These are phyloP conservation scores for Euwallacea similis DNA, from an alignment of 1,140 invertebrate genomes.

Conservation along the genomic window DNA sequence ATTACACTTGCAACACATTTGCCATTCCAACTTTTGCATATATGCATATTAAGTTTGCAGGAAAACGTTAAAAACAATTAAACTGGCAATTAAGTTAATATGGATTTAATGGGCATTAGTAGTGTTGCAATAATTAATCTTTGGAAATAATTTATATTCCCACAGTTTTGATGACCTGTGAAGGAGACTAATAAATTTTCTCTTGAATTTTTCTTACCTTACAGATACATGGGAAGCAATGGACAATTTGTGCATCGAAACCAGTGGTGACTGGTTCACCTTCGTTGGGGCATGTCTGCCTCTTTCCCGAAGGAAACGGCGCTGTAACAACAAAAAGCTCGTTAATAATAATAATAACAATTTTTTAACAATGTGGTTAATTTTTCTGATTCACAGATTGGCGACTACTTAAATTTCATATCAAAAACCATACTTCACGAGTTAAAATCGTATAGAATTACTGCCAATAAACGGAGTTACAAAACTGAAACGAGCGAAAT, in stretches of 20 bases:
- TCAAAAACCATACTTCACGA: no score
- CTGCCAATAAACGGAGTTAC: no score
- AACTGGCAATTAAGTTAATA: not conserved
- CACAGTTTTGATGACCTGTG: not conserved
- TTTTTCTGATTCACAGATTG: no score
- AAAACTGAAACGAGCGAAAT: no score
- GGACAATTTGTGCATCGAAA: constrained; percentile 48
- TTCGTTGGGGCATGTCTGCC: constrained; percentile 52
- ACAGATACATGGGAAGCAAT: constrained; percentile 55
- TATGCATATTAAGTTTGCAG: not conserved
- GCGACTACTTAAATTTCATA: no score
- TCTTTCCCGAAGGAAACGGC: constrained; percentile 48
- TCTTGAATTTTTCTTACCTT: constrained; percentile 47
- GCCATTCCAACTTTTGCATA: not conserved
- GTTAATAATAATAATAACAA: not conserved
- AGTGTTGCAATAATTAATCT: not conserved
- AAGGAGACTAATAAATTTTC: not conserved
- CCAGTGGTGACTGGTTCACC: constrained; percentile 51
- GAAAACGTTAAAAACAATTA: not conserved
- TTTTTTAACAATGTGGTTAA: no score
- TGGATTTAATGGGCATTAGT: not conserved
- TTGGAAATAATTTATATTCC: no score
- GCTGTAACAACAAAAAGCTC: constrained; percentile 28
- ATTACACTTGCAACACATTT: no score
- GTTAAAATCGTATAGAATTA: no score